Evolutionary conservation across 2,888 invertebrate species (phyloP), one percentile per base, ranked within the genome.

Genomic region (Mythimna vitellina): DNA sequence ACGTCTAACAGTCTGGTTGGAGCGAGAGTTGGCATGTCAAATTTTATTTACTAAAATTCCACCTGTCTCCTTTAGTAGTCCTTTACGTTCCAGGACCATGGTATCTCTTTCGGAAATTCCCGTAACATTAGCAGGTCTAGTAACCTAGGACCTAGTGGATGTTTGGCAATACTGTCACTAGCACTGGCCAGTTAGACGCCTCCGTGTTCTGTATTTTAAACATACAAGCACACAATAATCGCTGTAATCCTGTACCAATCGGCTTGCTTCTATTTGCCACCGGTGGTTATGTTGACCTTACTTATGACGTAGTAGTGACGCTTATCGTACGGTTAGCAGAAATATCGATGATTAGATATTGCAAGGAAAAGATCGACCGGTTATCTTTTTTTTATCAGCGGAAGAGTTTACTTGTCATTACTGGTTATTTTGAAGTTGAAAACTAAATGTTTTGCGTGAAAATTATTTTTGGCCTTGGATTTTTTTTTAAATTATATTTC

Each of bases 161-260:
- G 5, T 10, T 32, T n/a, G 32, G 32, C 32, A 57, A 10, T n/a
- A 1, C 32, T 9, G 7, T 58, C 35, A n/a, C 1, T 22, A 22
- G 38, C 14, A 22, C 22, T 22, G 60, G 0, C 60, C 58, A n/a
- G 32, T 5, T n/a, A 22, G 14, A 6, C 1, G 7, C n/a, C 7
- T 60, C 38, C 17, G 10, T 8, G 38, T 8, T 60, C 60, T 60
- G 8, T 60, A 22, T 7, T 22, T 8, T 17, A 86, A 90, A 86
- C 90, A 92, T 93, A 93, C 90, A 86, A 85, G 87, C 87, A 73
- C 78, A 81, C 76, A 68, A 89, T 92, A 91, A 92, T 93, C 92
- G 87, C 76, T 84, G 77, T 94, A 93, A 93, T 91, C 90, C 88
- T 81, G 82, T 86, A 89, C 90, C 91, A 89, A 93, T 92, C 89